These are phyloP conservation scores for Dromiciops gliroides DNA, from an alignment of 2,113 vertebrate genomes.

Conservation along the genomic window DNA sequence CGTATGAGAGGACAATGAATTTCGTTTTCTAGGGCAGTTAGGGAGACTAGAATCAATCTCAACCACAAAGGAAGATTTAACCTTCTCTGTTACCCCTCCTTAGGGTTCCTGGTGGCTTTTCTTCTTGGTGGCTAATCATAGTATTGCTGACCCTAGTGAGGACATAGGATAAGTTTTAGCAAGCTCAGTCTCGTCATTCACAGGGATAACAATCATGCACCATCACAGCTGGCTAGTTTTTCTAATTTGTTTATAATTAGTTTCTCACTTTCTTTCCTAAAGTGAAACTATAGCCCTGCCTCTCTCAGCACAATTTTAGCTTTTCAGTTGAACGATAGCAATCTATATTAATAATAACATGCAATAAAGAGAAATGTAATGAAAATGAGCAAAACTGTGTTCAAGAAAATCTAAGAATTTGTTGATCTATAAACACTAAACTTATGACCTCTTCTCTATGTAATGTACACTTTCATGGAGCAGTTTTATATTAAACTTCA, in stretches of 20 bases:
- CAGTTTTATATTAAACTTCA: conserved; percentile 25
- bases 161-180: background rate
- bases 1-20: conserved; percentile 37
- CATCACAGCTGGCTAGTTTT: background rate
- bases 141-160: background rate
- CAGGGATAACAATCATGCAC: background rate
- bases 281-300: background rate
- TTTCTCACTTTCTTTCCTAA: background rate
- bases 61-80: background rate
- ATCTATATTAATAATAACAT: background rate
- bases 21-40: background rate
- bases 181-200: background rate
- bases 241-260: conserved; percentile 24
- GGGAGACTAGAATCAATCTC: background rate
- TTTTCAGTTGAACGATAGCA: conserved; percentile 39
- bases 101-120: too few relatives aligned
- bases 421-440: background rate
- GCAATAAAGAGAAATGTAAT: conserved; percentile 16
- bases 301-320: conserved; percentile 13
- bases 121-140: background rate
- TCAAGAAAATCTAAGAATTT: conserved; percentile 29
- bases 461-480: background rate
- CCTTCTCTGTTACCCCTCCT: too few relatives aligned
- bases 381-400: background rate
- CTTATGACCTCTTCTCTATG: conserved; percentile 4